phyloP scores from a whole-genome alignment of 2,113 vertebrate species.

The Oncorhynchus kisutch region DNA sequence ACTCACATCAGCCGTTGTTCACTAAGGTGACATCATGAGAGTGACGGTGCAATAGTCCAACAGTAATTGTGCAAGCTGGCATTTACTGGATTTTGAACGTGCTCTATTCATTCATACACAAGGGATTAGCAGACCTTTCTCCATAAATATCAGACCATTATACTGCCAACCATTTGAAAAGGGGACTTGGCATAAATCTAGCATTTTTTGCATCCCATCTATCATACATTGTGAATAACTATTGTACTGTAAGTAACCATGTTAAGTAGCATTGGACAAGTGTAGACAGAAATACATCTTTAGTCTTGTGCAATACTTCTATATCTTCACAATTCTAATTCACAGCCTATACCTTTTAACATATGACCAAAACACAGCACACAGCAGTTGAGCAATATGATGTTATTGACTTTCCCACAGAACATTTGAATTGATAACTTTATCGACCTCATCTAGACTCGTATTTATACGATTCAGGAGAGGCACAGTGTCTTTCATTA shows the following conservation, averaged over 20 bases:
- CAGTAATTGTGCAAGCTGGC: constrained; percentile 37
- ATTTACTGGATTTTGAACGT: constrained; percentile 39
- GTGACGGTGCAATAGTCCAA: constrained; percentile 25
- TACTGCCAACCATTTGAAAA: constrained; percentile 12
- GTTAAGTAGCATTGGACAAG: no score
- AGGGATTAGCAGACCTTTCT: constrained; percentile 37
- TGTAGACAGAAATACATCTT: no score
- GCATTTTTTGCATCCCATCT: background rate
- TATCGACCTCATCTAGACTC: constrained; percentile 23
- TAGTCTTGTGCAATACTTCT: no score
- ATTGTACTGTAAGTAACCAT: no score
- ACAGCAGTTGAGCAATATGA: no score
- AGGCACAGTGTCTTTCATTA: constrained; percentile 55
- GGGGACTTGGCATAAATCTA: constrained; percentile 3
- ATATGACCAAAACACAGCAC: no score
- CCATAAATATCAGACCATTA: constrained; percentile 35
- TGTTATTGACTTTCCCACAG: no score
- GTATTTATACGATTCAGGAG: constrained; percentile 23
- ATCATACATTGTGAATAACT: background rate
- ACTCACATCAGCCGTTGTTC: constrained; percentile 4
- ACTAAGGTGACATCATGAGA: constrained; percentile 14
- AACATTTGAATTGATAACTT: background rate
- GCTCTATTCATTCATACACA: constrained; percentile 31
- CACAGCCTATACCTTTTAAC: no score
- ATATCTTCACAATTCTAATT: no score